These are phyloP conservation scores for Nomia melanderi DNA, from an alignment of 1,140 invertebrate species.

Conservation along the genomic window DNA sequence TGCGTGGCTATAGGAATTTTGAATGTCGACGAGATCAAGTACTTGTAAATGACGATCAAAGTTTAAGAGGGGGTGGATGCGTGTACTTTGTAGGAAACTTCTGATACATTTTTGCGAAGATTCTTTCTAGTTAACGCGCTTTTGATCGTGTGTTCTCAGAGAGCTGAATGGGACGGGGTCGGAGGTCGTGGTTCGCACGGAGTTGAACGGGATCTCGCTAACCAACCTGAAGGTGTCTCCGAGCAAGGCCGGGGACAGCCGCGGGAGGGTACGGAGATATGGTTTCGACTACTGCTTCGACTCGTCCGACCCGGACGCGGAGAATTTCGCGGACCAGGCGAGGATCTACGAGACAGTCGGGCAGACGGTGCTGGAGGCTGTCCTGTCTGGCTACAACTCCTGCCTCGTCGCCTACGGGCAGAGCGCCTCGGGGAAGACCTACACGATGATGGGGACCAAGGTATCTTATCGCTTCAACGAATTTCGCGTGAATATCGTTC, in stretches of 20 bases:
- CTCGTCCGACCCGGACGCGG: slow-evolving; percentile 80
- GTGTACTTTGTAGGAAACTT: too few relatives aligned
- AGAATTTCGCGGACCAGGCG: slow-evolving; percentile 84
- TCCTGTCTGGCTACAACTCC: slow-evolving; percentile 83
- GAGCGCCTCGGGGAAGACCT: slow-evolving; percentile 90
- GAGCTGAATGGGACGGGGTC: slow-evolving; percentile 68
- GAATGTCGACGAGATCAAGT: too few relatives aligned
- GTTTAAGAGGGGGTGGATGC: too few relatives aligned
- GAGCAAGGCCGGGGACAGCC: slow-evolving; percentile 84
- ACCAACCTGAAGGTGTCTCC: slow-evolving; percentile 83
- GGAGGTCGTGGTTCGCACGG: slow-evolving; percentile 65
- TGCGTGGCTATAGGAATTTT: too few relatives aligned
- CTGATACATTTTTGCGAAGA: too few relatives aligned
- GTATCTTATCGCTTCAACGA: slow-evolving; percentile 61
- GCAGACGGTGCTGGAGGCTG: slow-evolving; percentile 82
- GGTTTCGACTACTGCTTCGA: slow-evolving; percentile 88
- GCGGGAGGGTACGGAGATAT: slow-evolving; percentile 85
- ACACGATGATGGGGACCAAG: slow-evolving; percentile 87
- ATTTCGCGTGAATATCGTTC: too few relatives aligned
- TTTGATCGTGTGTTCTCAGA: slow-evolving; percentile 45
- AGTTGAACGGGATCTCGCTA: slow-evolving; percentile 63
- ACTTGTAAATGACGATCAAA: too few relatives aligned
- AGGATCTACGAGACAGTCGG: slow-evolving; percentile 86
- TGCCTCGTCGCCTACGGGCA: slow-evolving; percentile 90
- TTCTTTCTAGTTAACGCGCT: too few relatives aligned